phyloP scores from a whole-genome alignment of 2,888 invertebrate species.

The Drosophila pullipes region DNA sequence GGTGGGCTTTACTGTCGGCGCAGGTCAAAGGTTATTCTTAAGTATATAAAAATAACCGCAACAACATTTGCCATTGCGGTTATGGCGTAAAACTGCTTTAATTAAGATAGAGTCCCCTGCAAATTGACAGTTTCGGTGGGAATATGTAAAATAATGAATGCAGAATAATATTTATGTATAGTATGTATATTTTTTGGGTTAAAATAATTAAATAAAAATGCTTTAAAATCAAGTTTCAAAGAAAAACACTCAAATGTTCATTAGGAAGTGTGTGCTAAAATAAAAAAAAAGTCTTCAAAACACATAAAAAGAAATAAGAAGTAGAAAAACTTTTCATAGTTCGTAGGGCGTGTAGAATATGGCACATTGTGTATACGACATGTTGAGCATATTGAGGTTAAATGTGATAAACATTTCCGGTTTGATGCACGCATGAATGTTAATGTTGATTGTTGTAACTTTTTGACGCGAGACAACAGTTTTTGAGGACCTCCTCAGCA shows the following conservation, averaged over 20 bases:
- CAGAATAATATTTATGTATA: background rate
- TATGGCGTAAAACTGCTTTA: background rate
- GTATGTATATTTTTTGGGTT: background rate
- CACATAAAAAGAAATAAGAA: background rate
- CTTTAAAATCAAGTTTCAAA: background rate
- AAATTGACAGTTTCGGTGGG: constrained; percentile 8
- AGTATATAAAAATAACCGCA: constrained; percentile 38
- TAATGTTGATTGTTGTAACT: constrained; percentile 72
- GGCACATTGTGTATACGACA: constrained; percentile 64
- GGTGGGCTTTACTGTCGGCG: constrained; percentile 4
- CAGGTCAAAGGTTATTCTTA: constrained; percentile 39
- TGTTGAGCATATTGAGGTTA: constrained; percentile 59
- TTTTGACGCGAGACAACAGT: constrained; percentile 63
- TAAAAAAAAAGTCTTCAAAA: background rate
- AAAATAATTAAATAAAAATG: background rate
- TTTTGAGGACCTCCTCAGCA: constrained; percentile 36
- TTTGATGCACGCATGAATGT: constrained; percentile 71
- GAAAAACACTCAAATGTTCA: background rate
- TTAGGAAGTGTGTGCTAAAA: constrained; percentile 6
- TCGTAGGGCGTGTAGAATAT: constrained; percentile 12
- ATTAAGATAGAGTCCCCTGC: constrained; percentile 16
- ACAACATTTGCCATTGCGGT: constrained; percentile 3
- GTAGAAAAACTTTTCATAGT: constrained; percentile 6
- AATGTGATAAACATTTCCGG: constrained; percentile 71
- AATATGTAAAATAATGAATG: background rate